Evolutionary conservation across 2,888 invertebrate species (phyloP), one percentile per base, ranked within the genome.

Genomic region (Zhuqinia jingwanae): DNA sequence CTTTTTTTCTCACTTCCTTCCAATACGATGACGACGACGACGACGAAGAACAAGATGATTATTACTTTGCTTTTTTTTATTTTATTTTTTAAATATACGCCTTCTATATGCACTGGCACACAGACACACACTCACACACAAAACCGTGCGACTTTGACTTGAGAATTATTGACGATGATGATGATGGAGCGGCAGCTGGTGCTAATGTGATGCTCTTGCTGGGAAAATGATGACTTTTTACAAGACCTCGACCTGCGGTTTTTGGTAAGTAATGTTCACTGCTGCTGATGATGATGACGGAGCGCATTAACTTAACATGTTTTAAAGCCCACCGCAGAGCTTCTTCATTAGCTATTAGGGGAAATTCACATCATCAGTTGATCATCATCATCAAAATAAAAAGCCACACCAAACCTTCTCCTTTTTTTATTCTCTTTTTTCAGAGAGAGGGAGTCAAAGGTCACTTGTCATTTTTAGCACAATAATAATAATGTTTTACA

Each of bases 221-320:
- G 87, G 65, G 87, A 87, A 83, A 87, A 87, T 87, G 81, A 82
- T 86, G 87, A 87, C 82, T 87, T 87, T 78, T 87, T 78, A 82
- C 50, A 47, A 83, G 82, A 87, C 87, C 87, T 87, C 86, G 87
- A 87, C 87, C 87, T 83, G 82, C 60, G 78, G 82, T 81, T 76
- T n/a, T 80, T 68, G 53, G 77, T 70, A 84, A 83, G 65, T 75
- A 83, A 77, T 83, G 77, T 79, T 78, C 79, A 50, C 45, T 65
- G 58, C 60, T 82, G 68, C 53, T 68, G 75, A 76, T 53, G 77
- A 47, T 58, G 68, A 70, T 27, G 42, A 27, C 25, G 60, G 70
- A 58, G 58, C 50, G 56, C 80, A 76, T 86, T 79, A 80, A 68
- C 27, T 81, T 73, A 68, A 65, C 73, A 53, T 75, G 86, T 30